These are phyloP conservation scores for Andrena bicolor DNA, from an alignment of 2,888 invertebrate species.

Conservation along the genomic window DNA sequence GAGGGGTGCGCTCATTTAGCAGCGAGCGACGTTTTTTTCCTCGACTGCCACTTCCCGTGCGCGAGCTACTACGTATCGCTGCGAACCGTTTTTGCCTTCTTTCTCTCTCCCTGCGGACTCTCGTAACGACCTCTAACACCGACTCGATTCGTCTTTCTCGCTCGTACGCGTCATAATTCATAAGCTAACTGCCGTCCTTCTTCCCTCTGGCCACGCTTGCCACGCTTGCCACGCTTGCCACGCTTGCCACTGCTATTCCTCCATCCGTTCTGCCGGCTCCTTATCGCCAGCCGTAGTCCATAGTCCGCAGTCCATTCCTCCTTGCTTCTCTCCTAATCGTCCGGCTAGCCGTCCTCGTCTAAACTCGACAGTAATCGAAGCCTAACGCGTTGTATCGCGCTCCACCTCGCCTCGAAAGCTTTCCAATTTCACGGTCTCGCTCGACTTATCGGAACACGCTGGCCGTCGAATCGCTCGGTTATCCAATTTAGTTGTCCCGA, in stretches of 20 bases:
- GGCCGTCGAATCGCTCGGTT: neutral
- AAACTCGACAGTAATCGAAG: slow-evolving; percentile 2
- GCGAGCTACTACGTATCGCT: slow-evolving; percentile 72
- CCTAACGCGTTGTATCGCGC: no score
- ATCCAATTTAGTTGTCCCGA: slow-evolving; percentile 15
- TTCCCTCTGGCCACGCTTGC: slow-evolving; percentile 55
- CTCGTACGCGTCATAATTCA: slow-evolving; percentile 82
- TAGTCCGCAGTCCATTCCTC: slow-evolving; percentile 27
- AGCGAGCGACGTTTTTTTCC: slow-evolving; percentile 54
- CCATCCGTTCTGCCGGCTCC: slow-evolving; percentile 66
- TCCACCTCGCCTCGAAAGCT: neutral
- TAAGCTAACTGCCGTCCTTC: slow-evolving; percentile 82
- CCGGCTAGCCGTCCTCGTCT: slow-evolving; percentile 14
- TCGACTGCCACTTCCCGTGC: slow-evolving; percentile 69
- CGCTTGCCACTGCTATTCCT: slow-evolving; percentile 56
- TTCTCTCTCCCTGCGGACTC: slow-evolving; percentile 41
- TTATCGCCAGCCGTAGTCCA: slow-evolving; percentile 67
- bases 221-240: slow-evolving; percentile 44
- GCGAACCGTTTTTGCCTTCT: slow-evolving; percentile 76
- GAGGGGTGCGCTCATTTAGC: slow-evolving; percentile 76
- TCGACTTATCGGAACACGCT: no score
- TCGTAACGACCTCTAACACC: slow-evolving; percentile 80
- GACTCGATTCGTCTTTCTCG: slow-evolving; percentile 79
- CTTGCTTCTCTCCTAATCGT: slow-evolving; percentile 31
- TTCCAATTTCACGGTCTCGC: no score